A percentile compares a stretch with the other conserved stretches of the same genome.
phyloP scores from a whole-genome alignment of 1,140 invertebrate genomes.

The Cylas formicarius region DNA sequence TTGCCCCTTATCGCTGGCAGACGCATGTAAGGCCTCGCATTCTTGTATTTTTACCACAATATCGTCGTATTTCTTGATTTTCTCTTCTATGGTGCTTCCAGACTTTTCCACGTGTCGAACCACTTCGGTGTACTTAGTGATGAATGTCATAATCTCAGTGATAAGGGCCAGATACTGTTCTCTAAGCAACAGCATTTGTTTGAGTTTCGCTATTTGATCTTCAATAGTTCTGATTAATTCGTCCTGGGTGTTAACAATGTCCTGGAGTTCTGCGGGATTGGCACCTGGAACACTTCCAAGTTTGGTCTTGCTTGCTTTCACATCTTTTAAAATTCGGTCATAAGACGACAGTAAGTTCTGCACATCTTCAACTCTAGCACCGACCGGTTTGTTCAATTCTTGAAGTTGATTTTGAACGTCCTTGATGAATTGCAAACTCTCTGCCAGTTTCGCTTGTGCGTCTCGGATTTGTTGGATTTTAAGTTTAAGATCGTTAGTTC shows the following conservation, averaged over 20 bases:
- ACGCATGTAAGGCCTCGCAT: conserved; percentile 77
- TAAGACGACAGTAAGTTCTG: conserved; percentile 69
- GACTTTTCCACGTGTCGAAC: conserved; percentile 77
- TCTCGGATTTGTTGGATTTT: conserved; percentile 73
- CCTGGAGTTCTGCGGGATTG: conserved; percentile 68
- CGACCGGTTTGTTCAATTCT: conserved; percentile 75
- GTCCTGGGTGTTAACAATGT: conserved; percentile 71
- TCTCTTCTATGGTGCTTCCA: conserved; percentile 72
- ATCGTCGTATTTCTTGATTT: conserved; percentile 82
- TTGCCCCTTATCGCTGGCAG: conserved; percentile 84
- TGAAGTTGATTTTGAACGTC: conserved; percentile 76
- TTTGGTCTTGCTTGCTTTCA: conserved; percentile 73
- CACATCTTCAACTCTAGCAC: conserved; percentile 76
- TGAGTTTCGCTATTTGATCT: conserved; percentile 71
- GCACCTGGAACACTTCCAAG: conserved; percentile 69
- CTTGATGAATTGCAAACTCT: conserved; percentile 70
- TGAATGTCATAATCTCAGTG: conserved; percentile 79
- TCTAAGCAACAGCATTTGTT: conserved; percentile 67
- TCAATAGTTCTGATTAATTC: conserved; percentile 76
- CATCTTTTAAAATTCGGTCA: conserved; percentile 69
- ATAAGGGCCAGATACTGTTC: conserved; percentile 83
- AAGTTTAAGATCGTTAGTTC: conserved; percentile 61
- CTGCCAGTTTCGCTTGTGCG: conserved; percentile 66
- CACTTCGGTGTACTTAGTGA: conserved; percentile 79
- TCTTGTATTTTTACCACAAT: conserved; percentile 78